Evolutionary conservation across 2,888 invertebrate genomes (phyloP), one percentile per base, ranked within the genome.

Genomic region (Tinea trinotella): DNA sequence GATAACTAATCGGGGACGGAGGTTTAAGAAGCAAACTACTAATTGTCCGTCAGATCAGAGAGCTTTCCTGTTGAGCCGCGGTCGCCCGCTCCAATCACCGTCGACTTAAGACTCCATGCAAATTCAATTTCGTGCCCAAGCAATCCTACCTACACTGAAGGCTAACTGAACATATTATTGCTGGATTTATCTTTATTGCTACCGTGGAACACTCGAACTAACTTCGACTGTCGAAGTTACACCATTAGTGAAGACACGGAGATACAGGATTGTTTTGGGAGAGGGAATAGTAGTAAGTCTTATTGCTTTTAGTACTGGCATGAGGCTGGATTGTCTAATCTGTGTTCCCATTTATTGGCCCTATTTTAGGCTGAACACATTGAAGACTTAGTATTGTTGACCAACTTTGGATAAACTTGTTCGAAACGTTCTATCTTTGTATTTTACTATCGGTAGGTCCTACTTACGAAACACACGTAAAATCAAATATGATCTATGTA

Each of bases 101-200:
- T 70, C 76, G 79, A 76, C 82, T 85, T 84, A 83, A 81, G 83
- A 78, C 81, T 71, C 79, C 82, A 53, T 83, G 85, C 80, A 85
- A 82, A 85, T 85, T 84, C 84, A 85, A 85, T 85, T 84, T 83
- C 74, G 81, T 78, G 76, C 77, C 81, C 80, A 75, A 75, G 72
- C 76, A 72, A 81, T 76, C 76, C 74, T 71, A 71, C 77, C 74
- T 71, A 72, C 78, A 83, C 17, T 74, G 82, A 81, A 83, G 82
- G 80, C 80, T 76, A 77, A 74, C 77, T 73, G 76, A 76, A 82
- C 83, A 81, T 84, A 81, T 85, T 85, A 85, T 85, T 81, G 81
- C 78, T 79, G 84, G 85, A 85, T 84, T 85, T 85, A 85, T 85
- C 81, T 85, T 85, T 84, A 85, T 84, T 82, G 84, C 82, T 74